Percentiles rank a stretch among this genome's conserved stretches.
Conservation (phyloP, 2,797 vertebrate genomes). For the Gymnothorax reevesii region DNA sequence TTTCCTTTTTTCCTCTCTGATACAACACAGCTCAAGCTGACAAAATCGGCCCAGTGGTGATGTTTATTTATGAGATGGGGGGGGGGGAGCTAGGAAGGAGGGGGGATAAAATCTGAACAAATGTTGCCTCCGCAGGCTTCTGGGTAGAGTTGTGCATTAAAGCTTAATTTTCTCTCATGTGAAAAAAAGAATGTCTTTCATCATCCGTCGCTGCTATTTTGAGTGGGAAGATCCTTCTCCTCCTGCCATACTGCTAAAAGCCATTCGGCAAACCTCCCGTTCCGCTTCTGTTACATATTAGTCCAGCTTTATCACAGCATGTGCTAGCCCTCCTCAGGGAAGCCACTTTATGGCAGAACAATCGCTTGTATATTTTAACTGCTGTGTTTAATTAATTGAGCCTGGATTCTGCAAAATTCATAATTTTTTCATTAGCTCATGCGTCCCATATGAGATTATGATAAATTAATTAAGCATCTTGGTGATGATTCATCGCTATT, state of each 20-base stretch:
- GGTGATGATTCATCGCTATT: conserved; percentile 25
- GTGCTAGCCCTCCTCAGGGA: not conserved
- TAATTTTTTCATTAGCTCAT: not conserved
- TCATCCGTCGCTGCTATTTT: conserved; percentile 20
- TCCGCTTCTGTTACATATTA: conserved; percentile 22
- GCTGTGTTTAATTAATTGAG: conserved; percentile 28
- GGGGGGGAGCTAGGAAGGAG: not conserved
- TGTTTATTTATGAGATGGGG: conserved; percentile 26
- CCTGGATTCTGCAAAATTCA: conserved; percentile 13
- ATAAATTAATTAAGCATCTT: not conserved
- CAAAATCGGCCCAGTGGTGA: conserved; percentile 14
- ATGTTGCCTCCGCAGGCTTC: conserved; percentile 13
- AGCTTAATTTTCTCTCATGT: conserved; percentile 30
- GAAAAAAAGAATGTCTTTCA: conserved; percentile 29
- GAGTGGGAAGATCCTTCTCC: conserved; percentile 19
- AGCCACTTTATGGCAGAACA: conserved; percentile 31
- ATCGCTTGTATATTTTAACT: conserved; percentile 24
- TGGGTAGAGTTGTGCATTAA: conserved; percentile 18
- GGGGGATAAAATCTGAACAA: not conserved
- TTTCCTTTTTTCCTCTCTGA: conserved; percentile 8
- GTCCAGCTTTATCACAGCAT: conserved; percentile 19
- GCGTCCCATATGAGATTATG: conserved; percentile 14
- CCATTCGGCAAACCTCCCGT: conserved; percentile 30
- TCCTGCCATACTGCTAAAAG: conserved; percentile 29
- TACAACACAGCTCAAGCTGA: conserved; percentile 15